Evolutionary conservation across 2,113 vertebrate genomes (phyloP).

Genomic region (Syngnathus scovelli): DNA sequence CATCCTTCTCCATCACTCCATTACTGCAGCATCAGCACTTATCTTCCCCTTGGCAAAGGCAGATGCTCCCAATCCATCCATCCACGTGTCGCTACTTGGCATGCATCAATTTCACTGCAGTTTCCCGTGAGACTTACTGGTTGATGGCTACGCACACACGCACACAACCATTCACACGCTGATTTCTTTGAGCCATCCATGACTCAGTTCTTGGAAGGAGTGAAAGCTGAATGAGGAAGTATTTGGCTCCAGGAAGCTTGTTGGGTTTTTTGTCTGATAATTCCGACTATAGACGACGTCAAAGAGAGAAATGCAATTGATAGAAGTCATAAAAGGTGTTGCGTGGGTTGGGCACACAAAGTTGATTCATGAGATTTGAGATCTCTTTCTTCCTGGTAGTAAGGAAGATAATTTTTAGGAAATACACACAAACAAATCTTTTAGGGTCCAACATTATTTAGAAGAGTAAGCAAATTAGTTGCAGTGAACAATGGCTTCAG

Average conservation of each 20-base stretch:
- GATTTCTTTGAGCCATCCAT: constrained; percentile 46
- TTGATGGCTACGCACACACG: constrained; percentile 22
- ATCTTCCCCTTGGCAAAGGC: constrained; percentile 29
- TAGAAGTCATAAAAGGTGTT: background rate
- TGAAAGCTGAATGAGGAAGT: constrained; percentile 25
- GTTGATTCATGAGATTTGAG: constrained; percentile 1
- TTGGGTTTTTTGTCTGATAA: background rate
- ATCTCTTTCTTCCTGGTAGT: background rate
- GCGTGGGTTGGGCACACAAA: background rate
- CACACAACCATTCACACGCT: constrained; percentile 9
- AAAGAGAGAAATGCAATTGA: background rate
- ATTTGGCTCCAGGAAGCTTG: background rate
- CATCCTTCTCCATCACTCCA: constrained; percentile 35
- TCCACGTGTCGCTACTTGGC: constrained; percentile 27
- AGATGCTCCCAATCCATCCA: background rate
- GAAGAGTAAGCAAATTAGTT: background rate
- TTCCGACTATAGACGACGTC: background rate
- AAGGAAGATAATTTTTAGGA: background rate
- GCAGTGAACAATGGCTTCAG: constrained; percentile 10
- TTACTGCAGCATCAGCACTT: constrained; percentile 52
- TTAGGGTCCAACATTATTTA: background rate
- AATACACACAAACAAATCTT: background rate
- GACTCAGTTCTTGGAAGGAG: constrained; percentile 28
- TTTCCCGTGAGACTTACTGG: constrained; percentile 36
- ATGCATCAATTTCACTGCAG: constrained; percentile 54